Percentiles rank a stretch among this genome's conserved stretches.
These are phyloP conservation scores for Tiliacea aurago DNA, from an alignment of 2,888 invertebrate species.

Conservation along the genomic window DNA sequence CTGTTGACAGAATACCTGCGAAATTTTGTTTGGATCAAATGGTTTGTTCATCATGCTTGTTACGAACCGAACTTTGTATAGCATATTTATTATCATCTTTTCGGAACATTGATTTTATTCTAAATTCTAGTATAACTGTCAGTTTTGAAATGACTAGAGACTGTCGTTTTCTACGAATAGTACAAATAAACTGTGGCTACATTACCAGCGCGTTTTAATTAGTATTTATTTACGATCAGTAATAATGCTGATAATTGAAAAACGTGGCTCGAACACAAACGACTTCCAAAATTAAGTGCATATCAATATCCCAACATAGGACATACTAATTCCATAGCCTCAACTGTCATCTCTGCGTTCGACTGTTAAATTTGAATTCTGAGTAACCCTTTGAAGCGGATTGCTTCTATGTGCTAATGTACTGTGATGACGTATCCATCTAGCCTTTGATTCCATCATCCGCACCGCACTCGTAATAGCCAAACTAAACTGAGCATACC, in stretches of 20 bases:
- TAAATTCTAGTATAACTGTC: too few species aligned
- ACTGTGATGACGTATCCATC: slow-evolving; percentile 51
- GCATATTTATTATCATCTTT: too few species aligned
- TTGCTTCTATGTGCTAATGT: slow-evolving; percentile 36
- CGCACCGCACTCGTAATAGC: slow-evolving; percentile 54
- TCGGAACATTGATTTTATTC: too few species aligned
- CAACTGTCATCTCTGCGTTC: slow-evolving; percentile 20
- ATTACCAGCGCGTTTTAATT: too few species aligned
- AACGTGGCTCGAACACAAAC: slow-evolving; percentile 11
- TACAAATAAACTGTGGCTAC: too few species aligned
- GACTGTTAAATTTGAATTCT: slow-evolving; percentile 24
- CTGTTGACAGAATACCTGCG: background rate
- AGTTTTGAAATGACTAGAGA: too few species aligned
- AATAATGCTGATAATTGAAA: background rate
- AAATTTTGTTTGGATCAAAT: slow-evolving; percentile 9
- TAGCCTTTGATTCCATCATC: slow-evolving; percentile 55
- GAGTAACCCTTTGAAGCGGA: slow-evolving; percentile 26
- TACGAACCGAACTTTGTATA: too few species aligned
- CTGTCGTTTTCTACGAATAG: too few species aligned
- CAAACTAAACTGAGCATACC: slow-evolving; percentile 66
- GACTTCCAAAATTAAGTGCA: slow-evolving; percentile 10
- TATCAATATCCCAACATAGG: background rate
- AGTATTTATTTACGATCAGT: too few species aligned
- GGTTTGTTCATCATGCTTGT: too few species aligned
- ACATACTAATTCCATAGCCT: background rate